A percentile compares a stretch with the other conserved stretches of the same genome.
Evolutionary conservation across 2,888 invertebrate genomes (phyloP).

Genomic region (Lydus trimaculatus): DNA sequence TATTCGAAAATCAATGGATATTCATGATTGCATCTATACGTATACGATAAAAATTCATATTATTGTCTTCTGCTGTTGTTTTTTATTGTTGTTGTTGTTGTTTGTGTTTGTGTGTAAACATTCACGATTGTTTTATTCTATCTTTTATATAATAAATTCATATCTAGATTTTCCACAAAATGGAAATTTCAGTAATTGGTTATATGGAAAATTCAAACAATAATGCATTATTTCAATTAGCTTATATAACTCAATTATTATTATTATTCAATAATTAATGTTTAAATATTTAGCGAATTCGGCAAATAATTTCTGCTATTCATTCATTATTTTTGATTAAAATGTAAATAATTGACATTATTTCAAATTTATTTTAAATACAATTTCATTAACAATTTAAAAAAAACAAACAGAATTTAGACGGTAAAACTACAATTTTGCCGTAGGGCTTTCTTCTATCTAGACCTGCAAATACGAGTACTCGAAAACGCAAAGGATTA

Average conservation of each 20-base stretch:
- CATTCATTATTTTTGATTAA: neutral
- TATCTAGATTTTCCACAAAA: neutral
- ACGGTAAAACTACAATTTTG: too few species aligned
- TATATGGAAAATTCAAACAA: neutral
- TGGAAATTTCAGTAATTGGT: neutral
- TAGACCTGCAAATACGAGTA: too few species aligned
- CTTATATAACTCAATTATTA: constrained; percentile 1
- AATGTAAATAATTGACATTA: neutral
- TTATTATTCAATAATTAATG: neutral
- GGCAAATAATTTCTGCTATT: neutral
- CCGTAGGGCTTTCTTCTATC: too few species aligned
- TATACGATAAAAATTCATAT: too few species aligned
- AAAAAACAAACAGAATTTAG: too few species aligned
- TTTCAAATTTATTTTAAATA: neutral
- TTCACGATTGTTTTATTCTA: neutral
- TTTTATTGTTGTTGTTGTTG: too few species aligned
- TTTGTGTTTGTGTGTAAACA: neutral
- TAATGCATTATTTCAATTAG: neutral
- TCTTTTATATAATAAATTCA: neutral
- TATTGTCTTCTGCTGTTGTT: too few species aligned
- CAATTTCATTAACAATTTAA: too few species aligned
- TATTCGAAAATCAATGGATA: too few species aligned
- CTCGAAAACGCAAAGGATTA: too few species aligned
- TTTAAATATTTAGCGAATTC: neutral
- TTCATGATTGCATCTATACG: too few species aligned